Conservation (phyloP, 2,797 vertebrate species). For the Trachops cirrhosus region DNA sequence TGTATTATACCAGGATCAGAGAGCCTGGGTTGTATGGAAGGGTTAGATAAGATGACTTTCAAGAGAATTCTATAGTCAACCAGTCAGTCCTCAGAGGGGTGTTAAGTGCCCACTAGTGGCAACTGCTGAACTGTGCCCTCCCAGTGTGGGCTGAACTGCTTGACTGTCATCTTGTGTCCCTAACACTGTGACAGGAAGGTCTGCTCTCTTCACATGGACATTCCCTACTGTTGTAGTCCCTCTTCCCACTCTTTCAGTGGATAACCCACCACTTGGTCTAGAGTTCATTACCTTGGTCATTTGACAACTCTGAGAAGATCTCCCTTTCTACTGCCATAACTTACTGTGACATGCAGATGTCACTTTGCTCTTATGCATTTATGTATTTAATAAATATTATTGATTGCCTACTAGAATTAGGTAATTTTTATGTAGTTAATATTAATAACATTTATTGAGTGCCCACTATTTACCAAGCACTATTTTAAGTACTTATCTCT, state of each 20-base stretch:
- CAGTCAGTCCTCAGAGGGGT: not conserved
- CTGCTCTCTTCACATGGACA: no score
- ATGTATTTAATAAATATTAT: not conserved
- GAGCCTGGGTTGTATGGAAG: not conserved
- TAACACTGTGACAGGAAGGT: not conserved
- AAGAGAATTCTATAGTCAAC: not conserved
- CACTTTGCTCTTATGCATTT: not conserved
- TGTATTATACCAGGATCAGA: not conserved
- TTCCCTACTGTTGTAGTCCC: not conserved
- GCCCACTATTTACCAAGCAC: not conserved
- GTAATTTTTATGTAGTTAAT: not conserved
- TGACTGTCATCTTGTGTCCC: not conserved
- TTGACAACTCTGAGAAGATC: not conserved
- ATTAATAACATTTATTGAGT: not conserved
- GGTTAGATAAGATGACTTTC: not conserved
- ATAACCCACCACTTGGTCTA: not conserved
- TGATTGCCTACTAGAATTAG: not conserved
- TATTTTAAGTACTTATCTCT: not conserved
- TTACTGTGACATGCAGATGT: not conserved
- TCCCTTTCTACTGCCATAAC: not conserved
- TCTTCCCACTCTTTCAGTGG: not conserved
- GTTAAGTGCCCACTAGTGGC: no score
- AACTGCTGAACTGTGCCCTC: not conserved
- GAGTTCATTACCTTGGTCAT: not conserved
- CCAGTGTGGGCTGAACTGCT: not conserved